A percentile compares a stretch with the other conserved stretches of the same genome.
These are phyloP conservation scores for Himantopus leucocephalus DNA, from an alignment of 2,113 vertebrate species.

Conservation along the genomic window DNA sequence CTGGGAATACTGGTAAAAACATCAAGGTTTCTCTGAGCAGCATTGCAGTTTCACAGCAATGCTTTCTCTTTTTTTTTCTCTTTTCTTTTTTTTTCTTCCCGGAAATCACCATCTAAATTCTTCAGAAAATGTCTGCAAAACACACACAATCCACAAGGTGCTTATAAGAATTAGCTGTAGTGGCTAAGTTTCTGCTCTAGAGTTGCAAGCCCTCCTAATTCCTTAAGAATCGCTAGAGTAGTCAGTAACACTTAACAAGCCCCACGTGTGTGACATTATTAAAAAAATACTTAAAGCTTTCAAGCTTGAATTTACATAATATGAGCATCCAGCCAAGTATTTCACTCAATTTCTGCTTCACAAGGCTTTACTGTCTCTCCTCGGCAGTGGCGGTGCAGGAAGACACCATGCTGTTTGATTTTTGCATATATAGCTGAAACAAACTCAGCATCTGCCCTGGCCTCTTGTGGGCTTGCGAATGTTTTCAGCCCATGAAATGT, in stretches of 20 bases:
- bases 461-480: too few species aligned
- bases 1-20: constrained; percentile 24
- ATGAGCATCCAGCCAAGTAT: neutral
- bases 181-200: neutral
- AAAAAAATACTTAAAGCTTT: neutral
- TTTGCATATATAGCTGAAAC: neutral
- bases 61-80: neutral
- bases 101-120: neutral
- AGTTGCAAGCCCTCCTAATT: constrained; percentile 6
- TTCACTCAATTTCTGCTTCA: neutral
- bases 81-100: neutral
- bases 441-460: neutral
- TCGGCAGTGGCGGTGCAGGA: neutral
- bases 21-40: neutral
- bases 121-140: neutral
- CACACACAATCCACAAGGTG: neutral
- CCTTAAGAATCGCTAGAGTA: neutral
- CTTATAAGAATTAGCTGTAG: neutral
- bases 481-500: neutral
- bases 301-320: neutral
- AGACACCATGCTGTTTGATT: neutral
- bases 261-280: neutral
- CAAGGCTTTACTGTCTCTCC: neutral
- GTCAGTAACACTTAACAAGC: neutral
- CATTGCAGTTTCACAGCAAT: neutral